phyloP scores from a whole-genome alignment of 2,888 invertebrate species.

The Hipparchia semele region DNA sequence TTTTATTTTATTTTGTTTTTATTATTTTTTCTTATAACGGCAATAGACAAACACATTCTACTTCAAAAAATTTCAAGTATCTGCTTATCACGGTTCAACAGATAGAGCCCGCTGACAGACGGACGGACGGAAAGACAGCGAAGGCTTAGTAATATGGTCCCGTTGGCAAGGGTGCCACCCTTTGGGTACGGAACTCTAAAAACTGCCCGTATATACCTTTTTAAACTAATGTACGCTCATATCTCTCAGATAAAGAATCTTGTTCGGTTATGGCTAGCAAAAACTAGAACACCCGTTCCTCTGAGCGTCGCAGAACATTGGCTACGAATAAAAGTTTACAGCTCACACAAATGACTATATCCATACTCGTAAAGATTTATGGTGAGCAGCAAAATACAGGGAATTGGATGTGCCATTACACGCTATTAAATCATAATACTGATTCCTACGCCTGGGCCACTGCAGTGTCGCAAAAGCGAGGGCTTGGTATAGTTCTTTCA shows the following conservation, averaged over 20 bases:
- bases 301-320: neutral
- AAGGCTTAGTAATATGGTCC: too few relatives aligned
- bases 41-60: too few relatives aligned
- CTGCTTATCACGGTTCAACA: too few relatives aligned
- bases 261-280: neutral
- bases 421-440: constrained; percentile 30
- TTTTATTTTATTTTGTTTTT: too few relatives aligned
- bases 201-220: neutral
- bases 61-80: too few relatives aligned
- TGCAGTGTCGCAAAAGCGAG: neutral
- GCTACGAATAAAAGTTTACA: neutral
- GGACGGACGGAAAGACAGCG: too few relatives aligned
- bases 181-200: neutral
- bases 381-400: constrained; percentile 17
- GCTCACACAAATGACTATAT: constrained; percentile 14
- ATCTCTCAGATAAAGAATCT: neutral
- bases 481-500: neutral
- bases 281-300: constrained; percentile 5
- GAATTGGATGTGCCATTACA: constrained; percentile 26
- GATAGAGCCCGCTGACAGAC: too few relatives aligned
- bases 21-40: too few relatives aligned
- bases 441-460: neutral
- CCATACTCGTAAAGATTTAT: constrained; percentile 22
- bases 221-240: neutral
- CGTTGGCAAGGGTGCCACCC: too few relatives aligned